Evolutionary conservation across 1,140 invertebrate genomes (phyloP).

Genomic region (Ptiloglossa arizonensis): DNA sequence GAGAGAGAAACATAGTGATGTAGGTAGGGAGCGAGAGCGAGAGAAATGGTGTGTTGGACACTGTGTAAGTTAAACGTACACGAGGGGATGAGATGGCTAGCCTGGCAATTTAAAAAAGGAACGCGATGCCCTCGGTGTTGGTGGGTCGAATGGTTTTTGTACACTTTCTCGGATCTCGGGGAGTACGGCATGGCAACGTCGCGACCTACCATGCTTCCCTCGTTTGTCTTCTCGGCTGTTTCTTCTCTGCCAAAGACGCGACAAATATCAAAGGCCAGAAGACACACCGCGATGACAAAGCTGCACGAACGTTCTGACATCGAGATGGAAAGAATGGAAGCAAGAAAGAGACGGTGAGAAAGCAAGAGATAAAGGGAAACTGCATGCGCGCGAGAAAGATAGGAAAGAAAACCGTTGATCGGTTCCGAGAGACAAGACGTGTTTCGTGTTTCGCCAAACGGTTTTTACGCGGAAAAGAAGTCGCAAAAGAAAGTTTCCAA

Average conservation of each 20-base stretch:
- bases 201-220: conserved; percentile 61
- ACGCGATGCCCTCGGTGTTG: conserved; percentile 53
- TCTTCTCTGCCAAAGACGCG: conserved; percentile 53
- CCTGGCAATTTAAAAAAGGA: conserved; percentile 52
- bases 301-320: conserved; percentile 25
- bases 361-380: conserved; percentile 21
- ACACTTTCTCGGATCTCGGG: conserved; percentile 55
- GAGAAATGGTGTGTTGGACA: conserved; percentile 25
- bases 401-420: conserved; percentile 20
- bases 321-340: conserved; percentile 22
- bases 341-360: neutral
- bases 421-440: neutral
- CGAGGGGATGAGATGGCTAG: conserved; percentile 42
- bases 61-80: conserved; percentile 32
- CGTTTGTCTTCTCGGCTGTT: conserved; percentile 45
- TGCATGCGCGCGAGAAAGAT: conserved; percentile 29
- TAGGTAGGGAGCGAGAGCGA: conserved; percentile 7
- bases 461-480: neutral
- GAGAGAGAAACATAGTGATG: neutral
- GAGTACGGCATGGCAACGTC: conserved; percentile 73
- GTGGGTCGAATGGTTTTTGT: conserved; percentile 58
- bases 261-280: conserved; percentile 57
- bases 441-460: neutral
- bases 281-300: conserved; percentile 43
- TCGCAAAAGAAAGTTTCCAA: neutral